Percentiles rank a stretch among this genome's conserved stretches.
These are phyloP conservation scores for Actinopyga echinites DNA, from an alignment of 53 echinoderm and acorn worm genomes.

Conservation along the genomic window DNA sequence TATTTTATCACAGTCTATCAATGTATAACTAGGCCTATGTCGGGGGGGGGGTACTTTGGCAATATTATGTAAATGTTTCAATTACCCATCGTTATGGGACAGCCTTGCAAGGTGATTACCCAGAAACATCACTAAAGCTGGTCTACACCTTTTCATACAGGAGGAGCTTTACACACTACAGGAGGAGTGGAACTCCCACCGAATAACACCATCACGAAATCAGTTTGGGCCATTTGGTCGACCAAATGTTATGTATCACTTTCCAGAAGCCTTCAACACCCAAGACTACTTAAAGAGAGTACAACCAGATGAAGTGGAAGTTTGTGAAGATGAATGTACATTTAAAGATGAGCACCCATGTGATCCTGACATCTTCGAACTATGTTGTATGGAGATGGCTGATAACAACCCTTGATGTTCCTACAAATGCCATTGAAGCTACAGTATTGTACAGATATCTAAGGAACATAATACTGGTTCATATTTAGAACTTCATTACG, in stretches of 20 bases:
- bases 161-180: not conserved
- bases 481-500: no score
- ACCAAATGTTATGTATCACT: not conserved
- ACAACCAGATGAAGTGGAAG: conserved; percentile 4
- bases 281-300: not conserved
- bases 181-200: conserved; percentile 19
- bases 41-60: no score
- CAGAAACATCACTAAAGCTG: no score
- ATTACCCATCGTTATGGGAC: no score
- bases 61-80: no score
- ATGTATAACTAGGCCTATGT: no score
- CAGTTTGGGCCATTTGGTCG: conserved; percentile 14
- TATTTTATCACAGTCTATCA: no score
- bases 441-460: not conserved
- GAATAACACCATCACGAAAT: conserved; percentile 14
- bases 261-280: not conserved
- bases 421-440: not conserved
- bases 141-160: not conserved
- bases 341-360: not conserved
- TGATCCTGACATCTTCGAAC: conserved; percentile 3
- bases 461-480: not conserved
- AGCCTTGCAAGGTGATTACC: no score
- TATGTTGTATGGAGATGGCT: conserved; percentile 19
- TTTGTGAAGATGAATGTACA: conserved; percentile 16
- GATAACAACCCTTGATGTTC: not conserved